Conservation (phyloP, 2,113 vertebrate species). For the Sebastes schlegelii region DNA sequence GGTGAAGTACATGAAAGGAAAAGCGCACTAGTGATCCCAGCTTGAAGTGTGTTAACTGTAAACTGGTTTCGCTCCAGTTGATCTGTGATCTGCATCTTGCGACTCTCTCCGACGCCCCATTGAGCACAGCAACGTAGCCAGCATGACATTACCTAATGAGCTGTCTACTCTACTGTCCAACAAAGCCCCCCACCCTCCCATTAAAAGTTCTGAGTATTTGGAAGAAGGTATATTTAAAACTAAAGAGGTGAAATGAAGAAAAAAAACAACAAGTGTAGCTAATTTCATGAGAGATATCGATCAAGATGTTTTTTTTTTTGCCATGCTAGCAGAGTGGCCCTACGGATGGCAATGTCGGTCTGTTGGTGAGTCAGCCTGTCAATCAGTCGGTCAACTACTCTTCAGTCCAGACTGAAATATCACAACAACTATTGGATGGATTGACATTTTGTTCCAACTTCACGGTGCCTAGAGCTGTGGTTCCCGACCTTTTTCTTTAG, state of each 20-base stretch:
- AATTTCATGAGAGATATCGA: background rate
- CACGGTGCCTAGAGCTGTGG: no score
- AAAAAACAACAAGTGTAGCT: background rate
- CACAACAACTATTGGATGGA: background rate
- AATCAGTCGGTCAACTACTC: background rate
- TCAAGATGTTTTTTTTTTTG: background rate
- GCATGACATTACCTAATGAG: constrained; percentile 20
- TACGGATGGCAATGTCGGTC: background rate
- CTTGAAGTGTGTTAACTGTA: background rate
- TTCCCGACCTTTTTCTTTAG: no score
- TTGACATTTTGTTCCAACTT: background rate
- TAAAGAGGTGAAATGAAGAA: background rate
- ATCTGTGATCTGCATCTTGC: constrained; percentile 29
- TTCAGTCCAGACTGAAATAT: background rate
- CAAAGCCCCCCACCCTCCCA: no score
- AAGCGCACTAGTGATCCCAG: background rate
- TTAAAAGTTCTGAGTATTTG: background rate
- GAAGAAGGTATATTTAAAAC: background rate
- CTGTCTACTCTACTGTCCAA: background rate
- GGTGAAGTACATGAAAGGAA: background rate
- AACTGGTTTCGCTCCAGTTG: background rate
- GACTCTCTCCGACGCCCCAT: background rate
- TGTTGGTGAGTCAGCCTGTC: background rate
- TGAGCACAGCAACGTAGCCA: background rate
- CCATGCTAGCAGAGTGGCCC: no score